Evolutionary conservation across 2,888 invertebrate species (phyloP).

Genomic region (Pycnomerus fuliginosus): DNA sequence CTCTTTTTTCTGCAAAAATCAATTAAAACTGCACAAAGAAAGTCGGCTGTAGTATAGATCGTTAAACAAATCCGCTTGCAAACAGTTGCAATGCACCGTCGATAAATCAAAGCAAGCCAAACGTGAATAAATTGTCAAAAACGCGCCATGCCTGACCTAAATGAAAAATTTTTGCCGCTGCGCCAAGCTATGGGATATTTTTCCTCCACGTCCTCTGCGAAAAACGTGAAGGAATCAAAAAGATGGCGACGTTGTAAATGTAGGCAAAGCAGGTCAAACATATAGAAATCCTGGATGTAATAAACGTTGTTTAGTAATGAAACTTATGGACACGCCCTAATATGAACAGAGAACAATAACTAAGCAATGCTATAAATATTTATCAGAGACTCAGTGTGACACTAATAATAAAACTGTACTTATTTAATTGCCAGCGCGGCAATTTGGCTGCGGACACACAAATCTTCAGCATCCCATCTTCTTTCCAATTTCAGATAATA

Average conservation of each 20-base stretch:
- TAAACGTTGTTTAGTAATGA: constrained; percentile 22
- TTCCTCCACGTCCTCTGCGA: constrained; percentile 2
- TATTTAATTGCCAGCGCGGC: too few species aligned
- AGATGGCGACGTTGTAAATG: constrained; percentile 1
- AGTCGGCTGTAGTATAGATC: background rate
- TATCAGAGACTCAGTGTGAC: constrained; percentile 22
- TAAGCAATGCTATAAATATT: constrained; percentile 26
- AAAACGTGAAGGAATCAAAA: constrained; percentile 7
- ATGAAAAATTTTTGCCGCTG: background rate
- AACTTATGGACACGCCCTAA: constrained; percentile 26
- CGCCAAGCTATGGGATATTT: background rate
- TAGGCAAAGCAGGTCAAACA: constrained; percentile 15
- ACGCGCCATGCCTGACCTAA: constrained; percentile 3
- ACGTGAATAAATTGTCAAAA: constrained; percentile 5
- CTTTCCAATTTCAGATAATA: too few species aligned
- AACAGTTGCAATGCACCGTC: constrained; percentile 2
- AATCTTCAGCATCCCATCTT: too few species aligned
- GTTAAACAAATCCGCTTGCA: constrained; percentile 5
- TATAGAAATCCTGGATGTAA: constrained; percentile 20
- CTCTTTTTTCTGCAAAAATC: too few species aligned
- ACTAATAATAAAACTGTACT: too few species aligned
- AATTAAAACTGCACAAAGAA: background rate
- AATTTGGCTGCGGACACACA: too few species aligned
- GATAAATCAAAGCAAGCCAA: constrained; percentile 4
- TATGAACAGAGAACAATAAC: constrained; percentile 26